phyloP scores from a whole-genome alignment of 2,797 vertebrate species.

The Crenuchus spilurus region DNA sequence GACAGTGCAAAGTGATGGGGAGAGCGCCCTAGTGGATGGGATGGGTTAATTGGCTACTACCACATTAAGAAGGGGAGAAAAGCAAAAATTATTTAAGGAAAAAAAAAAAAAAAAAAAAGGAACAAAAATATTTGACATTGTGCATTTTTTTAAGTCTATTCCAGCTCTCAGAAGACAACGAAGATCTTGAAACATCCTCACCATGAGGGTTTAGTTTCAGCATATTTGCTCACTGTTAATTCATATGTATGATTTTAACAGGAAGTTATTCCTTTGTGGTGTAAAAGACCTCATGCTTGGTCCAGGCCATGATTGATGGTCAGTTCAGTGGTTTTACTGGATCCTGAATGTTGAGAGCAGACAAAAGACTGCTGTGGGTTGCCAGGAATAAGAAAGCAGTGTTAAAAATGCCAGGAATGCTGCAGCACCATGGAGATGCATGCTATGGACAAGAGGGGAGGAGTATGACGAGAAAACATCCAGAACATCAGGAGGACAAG shows the following conservation, averaged over 20 bases:
- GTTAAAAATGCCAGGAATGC: constrained; percentile 78
- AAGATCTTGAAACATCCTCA: too few relatives aligned
- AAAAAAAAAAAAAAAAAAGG: too few relatives aligned
- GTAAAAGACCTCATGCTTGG: constrained; percentile 46
- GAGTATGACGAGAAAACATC: constrained; percentile 49
- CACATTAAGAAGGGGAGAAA: too few relatives aligned
- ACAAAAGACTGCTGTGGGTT: constrained; percentile 69
- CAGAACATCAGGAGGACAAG: background rate
- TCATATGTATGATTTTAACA: constrained; percentile 59
- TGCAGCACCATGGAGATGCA: constrained; percentile 34
- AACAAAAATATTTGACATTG: too few relatives aligned
- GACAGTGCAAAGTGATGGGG: too few relatives aligned
- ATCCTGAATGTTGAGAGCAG: constrained; percentile 54
- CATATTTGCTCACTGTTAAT: background rate
- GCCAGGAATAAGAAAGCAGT: constrained; percentile 66
- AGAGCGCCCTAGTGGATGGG: too few relatives aligned
- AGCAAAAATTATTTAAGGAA: too few relatives aligned
- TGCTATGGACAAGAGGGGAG: constrained; percentile 40
- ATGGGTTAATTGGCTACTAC: too few relatives aligned
- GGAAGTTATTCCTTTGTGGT: constrained; percentile 61
- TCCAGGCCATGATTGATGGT: constrained; percentile 47
- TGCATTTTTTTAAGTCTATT: too few relatives aligned
- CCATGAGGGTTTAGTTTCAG: too few relatives aligned
- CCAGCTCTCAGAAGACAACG: too few relatives aligned
- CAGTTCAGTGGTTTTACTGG: constrained; percentile 46